These are phyloP conservation scores for Mandrillus leucophaeus DNA, from an alignment of 2,113 vertebrate genomes.

Conservation along the genomic window DNA sequence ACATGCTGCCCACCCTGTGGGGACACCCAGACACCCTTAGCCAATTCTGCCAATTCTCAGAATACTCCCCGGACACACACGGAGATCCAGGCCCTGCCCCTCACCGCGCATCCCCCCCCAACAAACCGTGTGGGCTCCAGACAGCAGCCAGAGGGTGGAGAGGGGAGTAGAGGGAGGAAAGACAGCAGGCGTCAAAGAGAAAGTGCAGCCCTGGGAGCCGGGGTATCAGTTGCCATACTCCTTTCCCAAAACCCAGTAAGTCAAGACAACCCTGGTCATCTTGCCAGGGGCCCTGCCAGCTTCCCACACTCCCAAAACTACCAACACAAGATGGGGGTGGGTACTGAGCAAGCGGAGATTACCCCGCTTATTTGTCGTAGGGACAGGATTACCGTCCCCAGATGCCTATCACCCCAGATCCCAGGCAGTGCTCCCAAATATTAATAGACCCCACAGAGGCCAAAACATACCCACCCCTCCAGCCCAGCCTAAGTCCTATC, in stretches of 20 bases:
- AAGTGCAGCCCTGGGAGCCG: not conserved
- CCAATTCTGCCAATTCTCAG: constrained; percentile 67
- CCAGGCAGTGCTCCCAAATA: not conserved
- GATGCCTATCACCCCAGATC: not conserved
- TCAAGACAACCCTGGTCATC: constrained; percentile 57
- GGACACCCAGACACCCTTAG: constrained; percentile 64
- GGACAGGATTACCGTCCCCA: constrained; percentile 33
- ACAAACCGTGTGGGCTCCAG: constrained; percentile 58
- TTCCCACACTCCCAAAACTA: constrained; percentile 63
- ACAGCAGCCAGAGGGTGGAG: constrained; percentile 55
- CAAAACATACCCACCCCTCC: not conserved
- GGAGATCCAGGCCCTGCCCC: constrained; percentile 45
- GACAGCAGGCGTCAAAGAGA: constrained; percentile 48
- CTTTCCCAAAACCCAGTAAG: constrained; percentile 66
- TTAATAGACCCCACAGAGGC: not conserved
- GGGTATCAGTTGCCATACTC: constrained; percentile 54
- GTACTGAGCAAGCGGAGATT: not conserved
- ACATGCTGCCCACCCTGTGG: constrained; percentile 42
- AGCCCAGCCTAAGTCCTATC: not conserved
- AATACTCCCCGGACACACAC: constrained; percentile 76
- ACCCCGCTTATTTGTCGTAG: not conserved
- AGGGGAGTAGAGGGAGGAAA: constrained; percentile 8
- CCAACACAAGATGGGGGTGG: not conserved
- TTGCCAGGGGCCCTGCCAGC: constrained; percentile 57
- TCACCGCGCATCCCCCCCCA: not conserved